Evolutionary conservation across 1,140 invertebrate species (phyloP).

Genomic region (Polyergus mexicanus): DNA sequence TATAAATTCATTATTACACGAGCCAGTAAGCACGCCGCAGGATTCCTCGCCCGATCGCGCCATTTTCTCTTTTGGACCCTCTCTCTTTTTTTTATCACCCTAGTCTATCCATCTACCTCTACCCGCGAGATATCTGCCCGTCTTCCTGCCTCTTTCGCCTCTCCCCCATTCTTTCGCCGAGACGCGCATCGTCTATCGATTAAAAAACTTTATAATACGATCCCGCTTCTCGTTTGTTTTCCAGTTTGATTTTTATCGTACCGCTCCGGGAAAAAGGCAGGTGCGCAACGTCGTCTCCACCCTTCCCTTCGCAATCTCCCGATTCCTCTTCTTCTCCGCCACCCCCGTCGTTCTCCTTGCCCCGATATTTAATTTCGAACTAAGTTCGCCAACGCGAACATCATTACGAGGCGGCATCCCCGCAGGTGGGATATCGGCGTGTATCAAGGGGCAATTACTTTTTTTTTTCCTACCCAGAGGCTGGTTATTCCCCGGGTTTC

Average conservation of each 20-base stretch:
- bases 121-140: slow-evolving; percentile 67
- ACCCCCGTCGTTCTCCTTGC: slow-evolving; percentile 43
- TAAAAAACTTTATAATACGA: slow-evolving; percentile 86
- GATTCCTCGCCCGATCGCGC: slow-evolving; percentile 80
- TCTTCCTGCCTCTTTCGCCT: slow-evolving; percentile 56
- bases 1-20: slow-evolving; percentile 83
- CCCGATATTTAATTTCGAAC: slow-evolving; percentile 84
- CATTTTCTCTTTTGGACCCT: slow-evolving; percentile 67
- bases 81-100: background rate
- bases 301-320: slow-evolving; percentile 25
- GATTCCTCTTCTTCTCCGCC: slow-evolving; percentile 62
- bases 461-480: slow-evolving; percentile 72
- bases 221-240: slow-evolving; percentile 80
- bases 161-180: background rate
- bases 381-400: slow-evolving; percentile 79
- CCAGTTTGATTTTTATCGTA: slow-evolving; percentile 82
- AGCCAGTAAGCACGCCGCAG: slow-evolving; percentile 77
- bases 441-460: slow-evolving; percentile 79
- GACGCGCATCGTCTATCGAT: slow-evolving; percentile 81
- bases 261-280: slow-evolving; percentile 72
- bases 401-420: slow-evolving; percentile 75
- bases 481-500: slow-evolving; percentile 51
- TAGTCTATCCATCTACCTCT: slow-evolving; percentile 24
- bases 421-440: slow-evolving; percentile 78
- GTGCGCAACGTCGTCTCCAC: slow-evolving; percentile 63